Base-by-base conservation (phyloP, 2,113 vertebrate species). In the Ardeotis arabs region DNA sequence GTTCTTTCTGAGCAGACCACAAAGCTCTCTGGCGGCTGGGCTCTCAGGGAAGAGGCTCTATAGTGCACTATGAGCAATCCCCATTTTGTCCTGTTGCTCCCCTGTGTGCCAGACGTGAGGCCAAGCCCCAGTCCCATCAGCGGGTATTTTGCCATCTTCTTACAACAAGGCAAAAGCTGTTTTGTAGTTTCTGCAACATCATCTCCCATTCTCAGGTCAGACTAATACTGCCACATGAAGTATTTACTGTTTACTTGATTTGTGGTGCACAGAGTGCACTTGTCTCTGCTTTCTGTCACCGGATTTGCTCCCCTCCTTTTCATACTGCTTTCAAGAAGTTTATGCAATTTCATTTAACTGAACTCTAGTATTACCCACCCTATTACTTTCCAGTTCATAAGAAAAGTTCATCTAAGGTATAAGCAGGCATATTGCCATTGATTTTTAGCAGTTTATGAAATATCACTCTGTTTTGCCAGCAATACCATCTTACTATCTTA, bases 401-500 rank as follows among this genome's bases (percentile, higher is more conserved):
- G 52, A 62, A 87, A 96, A 91, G 92, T 93, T 91, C 74, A 90
- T 62, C 82, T 93, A 64, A 93, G 88, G 58, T 88, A 79, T 31
- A 11, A 79, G 52, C 29, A 85, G 62, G 45, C 52, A 16, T 49
- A 77, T 78, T 60, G 78, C 52, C 81, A 91, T 79, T 85, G 88
- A 88, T 97, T 90, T 95, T 93, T 62, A 87, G 39, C 82, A 83
- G 74, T 93, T 92, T 66, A 87, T 94, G 90, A 91, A 91, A 83
- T 76, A 95, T 90, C 45, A 58, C 79, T 89, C 70, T 84, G 49
- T 94, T 95, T 91, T 95, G 90, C 90, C 95, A 96, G 87, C 55
- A 93, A 84, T 84, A 44, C 64, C 84, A 90, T 96, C 85, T 73
- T 52, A 52, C 67, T 76, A 7, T 35, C 84, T 82, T 79, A 78